phyloP scores from a whole-genome alignment of 2,888 invertebrate genomes.

The Drosophila subquinaria region DNA sequence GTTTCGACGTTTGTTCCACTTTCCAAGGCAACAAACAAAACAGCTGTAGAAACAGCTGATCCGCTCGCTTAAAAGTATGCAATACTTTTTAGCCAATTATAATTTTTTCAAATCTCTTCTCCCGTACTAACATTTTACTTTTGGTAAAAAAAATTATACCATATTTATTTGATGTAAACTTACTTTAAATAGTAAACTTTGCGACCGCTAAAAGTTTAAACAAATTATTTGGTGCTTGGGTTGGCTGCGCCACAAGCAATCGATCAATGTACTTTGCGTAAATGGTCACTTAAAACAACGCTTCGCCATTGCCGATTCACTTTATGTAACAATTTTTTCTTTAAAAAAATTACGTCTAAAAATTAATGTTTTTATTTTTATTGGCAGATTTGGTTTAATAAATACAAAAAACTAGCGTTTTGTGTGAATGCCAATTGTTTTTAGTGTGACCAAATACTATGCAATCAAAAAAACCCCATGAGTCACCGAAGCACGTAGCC shows the following conservation, averaged over 20 bases:
- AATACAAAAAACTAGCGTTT: constrained; percentile 3
- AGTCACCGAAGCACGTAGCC: constrained; percentile 32
- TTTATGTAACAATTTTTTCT: neutral
- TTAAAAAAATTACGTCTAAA: neutral
- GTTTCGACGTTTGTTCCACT: constrained; percentile 5
- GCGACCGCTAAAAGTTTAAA: neutral
- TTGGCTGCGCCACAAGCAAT: neutral
- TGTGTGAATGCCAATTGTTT: constrained; percentile 2
- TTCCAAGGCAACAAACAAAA: constrained; percentile 6
- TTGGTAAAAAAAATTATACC: neutral
- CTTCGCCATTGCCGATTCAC: neutral
- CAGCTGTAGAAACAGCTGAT: constrained; percentile 51
- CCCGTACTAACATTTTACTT: neutral
- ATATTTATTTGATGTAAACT: constrained; percentile 6
- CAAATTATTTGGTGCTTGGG: neutral
- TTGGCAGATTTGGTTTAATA: neutral
- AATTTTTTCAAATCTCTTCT: neutral
- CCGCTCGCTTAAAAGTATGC: constrained; percentile 2
- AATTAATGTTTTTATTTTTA: neutral
- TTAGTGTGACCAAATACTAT: constrained; percentile 37
- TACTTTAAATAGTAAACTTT: neutral
- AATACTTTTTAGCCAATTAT: neutral
- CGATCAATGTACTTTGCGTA: constrained; percentile 5
- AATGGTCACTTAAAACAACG: constrained; percentile 6
- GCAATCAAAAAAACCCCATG: constrained; percentile 6